These are phyloP conservation scores for Drosophila melanocephala DNA, from an alignment of 2,888 invertebrate species.

Conservation along the genomic window DNA sequence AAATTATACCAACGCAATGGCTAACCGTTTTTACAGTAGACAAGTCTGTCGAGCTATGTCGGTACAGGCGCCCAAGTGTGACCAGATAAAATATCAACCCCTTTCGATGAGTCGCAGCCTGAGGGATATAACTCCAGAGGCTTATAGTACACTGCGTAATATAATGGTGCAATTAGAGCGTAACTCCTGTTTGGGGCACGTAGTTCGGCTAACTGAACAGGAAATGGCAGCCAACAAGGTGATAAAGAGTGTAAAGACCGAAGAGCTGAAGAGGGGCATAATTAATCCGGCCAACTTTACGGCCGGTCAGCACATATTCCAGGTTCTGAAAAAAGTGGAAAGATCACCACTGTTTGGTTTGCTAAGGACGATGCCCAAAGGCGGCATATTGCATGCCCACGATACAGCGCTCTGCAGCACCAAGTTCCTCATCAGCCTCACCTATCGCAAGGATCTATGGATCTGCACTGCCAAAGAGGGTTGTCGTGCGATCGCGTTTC, in stretches of 20 bases:
- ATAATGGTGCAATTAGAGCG: constrained; percentile 86
- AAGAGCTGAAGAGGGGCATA: constrained; percentile 87
- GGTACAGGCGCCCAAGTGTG: background rate
- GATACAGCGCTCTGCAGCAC: constrained; percentile 88
- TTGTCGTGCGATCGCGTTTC: constrained; percentile 49
- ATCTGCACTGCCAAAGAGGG: constrained; percentile 82
- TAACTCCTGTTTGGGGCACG: constrained; percentile 86
- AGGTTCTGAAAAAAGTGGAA: constrained; percentile 87
- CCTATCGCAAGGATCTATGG: constrained; percentile 87
- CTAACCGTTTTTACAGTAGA: background rate
- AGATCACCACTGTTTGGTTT: constrained; percentile 89
- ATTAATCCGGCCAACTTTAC: constrained; percentile 87
- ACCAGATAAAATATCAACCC: background rate
- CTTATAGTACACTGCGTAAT: constrained; percentile 82
- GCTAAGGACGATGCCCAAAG: constrained; percentile 91
- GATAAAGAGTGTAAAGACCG: constrained; percentile 87
- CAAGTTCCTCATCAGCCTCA: constrained; percentile 88
- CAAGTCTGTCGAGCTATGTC: background rate
- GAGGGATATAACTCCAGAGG: constrained; percentile 60
- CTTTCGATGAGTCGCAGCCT: constrained; percentile 40
- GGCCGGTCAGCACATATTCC: constrained; percentile 89
- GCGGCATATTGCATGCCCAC: constrained; percentile 90
- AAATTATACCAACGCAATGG: background rate
- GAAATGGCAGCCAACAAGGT: constrained; percentile 87
- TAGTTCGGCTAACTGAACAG: constrained; percentile 85